These are phyloP conservation scores for Tetragonula clypearis DNA, from an alignment of 1,140 invertebrate genomes.

Conservation along the genomic window DNA sequence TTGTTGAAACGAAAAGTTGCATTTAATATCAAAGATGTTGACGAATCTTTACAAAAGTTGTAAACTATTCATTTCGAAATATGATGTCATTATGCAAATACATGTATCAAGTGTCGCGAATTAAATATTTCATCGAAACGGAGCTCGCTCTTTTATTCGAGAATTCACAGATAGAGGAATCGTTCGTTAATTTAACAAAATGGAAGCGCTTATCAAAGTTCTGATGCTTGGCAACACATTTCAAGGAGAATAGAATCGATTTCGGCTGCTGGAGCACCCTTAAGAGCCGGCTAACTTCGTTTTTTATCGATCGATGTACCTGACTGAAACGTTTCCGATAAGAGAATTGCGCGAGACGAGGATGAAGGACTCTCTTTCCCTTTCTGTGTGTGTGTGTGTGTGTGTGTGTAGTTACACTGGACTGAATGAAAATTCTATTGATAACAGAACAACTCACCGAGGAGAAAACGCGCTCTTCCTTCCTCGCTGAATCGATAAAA, in stretches of 20 bases:
- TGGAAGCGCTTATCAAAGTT: not conserved
- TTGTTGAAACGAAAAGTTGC: no score
- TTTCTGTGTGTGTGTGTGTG: no score
- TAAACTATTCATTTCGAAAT: no score
- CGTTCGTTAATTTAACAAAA: not conserved
- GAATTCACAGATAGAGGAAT: not conserved
- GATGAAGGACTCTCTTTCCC: constrained; percentile 8
- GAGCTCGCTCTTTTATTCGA: not conserved
- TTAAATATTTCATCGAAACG: not conserved
- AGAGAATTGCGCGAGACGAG: constrained; percentile 16
- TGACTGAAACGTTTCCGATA: constrained; percentile 14
- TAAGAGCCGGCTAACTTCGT: constrained; percentile 10
- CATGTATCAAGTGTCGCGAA: not conserved
- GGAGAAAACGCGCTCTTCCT: constrained; percentile 6
- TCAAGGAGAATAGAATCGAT: constrained; percentile 15
- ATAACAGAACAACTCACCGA: constrained; percentile 39
- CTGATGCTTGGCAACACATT: constrained; percentile 5
- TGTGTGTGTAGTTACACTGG: constrained; percentile 21
- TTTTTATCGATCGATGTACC: constrained; percentile 22
- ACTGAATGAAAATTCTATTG: constrained; percentile 43
- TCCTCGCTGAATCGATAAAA: constrained; percentile 28
- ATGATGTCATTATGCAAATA: no score
- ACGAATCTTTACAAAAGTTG: no score
- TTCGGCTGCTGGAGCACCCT: not conserved
- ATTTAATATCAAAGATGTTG: no score